Evolutionary conservation across 2,113 vertebrate genomes (phyloP).

Genomic region (Eira barbara): DNA sequence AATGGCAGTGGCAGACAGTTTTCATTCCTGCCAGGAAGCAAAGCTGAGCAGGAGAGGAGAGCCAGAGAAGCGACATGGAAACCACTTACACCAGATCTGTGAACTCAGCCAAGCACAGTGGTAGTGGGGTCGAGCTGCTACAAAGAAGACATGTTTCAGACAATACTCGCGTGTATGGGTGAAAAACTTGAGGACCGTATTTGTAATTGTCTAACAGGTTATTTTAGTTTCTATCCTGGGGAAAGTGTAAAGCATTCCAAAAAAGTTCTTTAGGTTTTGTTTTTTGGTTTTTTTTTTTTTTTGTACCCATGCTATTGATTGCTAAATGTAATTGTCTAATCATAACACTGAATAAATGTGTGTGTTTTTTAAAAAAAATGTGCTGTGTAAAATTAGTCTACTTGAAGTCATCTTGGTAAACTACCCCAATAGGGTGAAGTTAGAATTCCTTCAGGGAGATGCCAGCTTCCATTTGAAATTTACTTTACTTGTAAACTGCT

Average conservation of each 20-base stretch:
- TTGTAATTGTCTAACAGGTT: background rate
- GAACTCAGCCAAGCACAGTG: background rate
- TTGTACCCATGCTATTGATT: background rate
- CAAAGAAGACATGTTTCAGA: background rate
- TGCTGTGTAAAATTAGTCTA: background rate
- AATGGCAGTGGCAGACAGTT: slow-evolving; percentile 83
- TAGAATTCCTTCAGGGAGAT: background rate
- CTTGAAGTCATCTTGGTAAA: background rate
- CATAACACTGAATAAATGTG: background rate
- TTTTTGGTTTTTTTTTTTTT: background rate
- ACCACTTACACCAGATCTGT: background rate
- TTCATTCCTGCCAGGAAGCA: slow-evolving; percentile 81
- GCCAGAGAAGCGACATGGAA: slow-evolving; percentile 77
- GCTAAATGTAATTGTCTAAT: background rate
- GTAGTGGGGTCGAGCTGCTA: background rate
- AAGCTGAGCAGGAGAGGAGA: slow-evolving; percentile 89
- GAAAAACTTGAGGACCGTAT: background rate
- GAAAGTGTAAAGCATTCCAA: background rate
- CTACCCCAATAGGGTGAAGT: background rate
- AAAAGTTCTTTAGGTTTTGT: background rate
- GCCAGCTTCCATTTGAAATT: background rate
- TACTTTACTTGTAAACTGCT: background rate
- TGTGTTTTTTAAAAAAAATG: background rate
- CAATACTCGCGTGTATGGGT: background rate
- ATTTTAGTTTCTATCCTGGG: background rate